Evolutionary conservation across 2,888 invertebrate genomes (phyloP), one percentile per base, ranked within the genome.

Genomic region (Seira sanloemensis): DNA sequence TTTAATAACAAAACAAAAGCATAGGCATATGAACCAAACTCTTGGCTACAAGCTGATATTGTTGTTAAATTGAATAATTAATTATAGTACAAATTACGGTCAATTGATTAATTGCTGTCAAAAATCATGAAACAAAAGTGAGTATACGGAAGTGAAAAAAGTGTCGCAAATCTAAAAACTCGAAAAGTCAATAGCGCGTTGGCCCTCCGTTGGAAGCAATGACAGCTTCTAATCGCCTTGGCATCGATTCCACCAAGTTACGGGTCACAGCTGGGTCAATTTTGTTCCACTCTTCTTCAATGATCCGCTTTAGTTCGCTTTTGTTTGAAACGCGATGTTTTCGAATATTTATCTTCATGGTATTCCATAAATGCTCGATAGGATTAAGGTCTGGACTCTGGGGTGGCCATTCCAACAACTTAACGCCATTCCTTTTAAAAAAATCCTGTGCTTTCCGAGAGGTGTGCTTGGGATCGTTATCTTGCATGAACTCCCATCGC

Each of bases 391-490:
- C 84, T 2, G 73, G 78, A 27, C 73, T 67, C 37, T 84, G 67
- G 5, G 84, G 12, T 23, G 84, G 84, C 68, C 73, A 78, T 7
- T 78, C 58, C 21, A 84, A 21, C n/a, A 78, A 67, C 7, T 65
- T 19, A 19, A 78, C 21, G 24, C 67, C 58, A 2, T 77, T 74
- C 50, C 73, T 67, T 18, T 18, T 50, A 25, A 84, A 78, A 21
- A 21, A 78, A 23, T 77, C 23, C 23, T 1, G 12, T 16, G 37
- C 23, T 18, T 16, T 25, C 23, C 69, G 21, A 5, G 77, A 65
- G 16, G 68, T 79, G 37, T 85, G 85, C 69, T 80, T 81, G 12
- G 80, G 80, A 21, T 80, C 85, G 27, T 85, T 85, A 67, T 81
- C 85, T 21, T 81, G 72, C 37, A 75, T 80, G 19, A 85, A 76